Evolutionary conservation across 2,797 vertebrate species (phyloP).

Genomic region (Eulemur coronatus): DNA sequence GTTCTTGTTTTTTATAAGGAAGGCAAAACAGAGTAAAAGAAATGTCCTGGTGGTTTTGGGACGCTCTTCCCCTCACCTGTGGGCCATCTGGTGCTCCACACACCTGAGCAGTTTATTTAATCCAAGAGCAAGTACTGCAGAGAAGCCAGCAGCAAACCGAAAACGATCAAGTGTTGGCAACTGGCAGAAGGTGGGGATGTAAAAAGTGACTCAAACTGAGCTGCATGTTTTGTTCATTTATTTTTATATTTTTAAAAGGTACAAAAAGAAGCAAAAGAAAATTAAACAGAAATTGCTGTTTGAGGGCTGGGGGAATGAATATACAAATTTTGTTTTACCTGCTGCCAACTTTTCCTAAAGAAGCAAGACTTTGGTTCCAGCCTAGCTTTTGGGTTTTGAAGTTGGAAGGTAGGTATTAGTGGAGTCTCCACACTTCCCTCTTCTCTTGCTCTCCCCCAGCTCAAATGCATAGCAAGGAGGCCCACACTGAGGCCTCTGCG

Average conservation of each 20-base stretch:
- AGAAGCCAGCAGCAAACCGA: not conserved
- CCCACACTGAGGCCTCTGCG: constrained; percentile 70
- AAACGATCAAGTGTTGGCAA: not conserved
- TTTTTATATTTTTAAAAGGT: constrained; percentile 28
- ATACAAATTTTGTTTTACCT: not conserved
- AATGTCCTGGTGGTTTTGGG: not conserved
- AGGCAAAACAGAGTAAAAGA: not conserved
- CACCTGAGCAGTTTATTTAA: not conserved
- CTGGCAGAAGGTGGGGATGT: not conserved
- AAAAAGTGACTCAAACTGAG: not conserved
- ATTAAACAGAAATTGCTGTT: not conserved
- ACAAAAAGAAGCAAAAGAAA: not conserved
- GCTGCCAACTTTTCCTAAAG: not conserved
- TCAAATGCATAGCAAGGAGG: constrained; percentile 61
- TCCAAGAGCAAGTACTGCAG: not conserved
- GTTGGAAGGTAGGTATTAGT: not conserved
- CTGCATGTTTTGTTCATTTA: not conserved
- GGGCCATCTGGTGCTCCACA: not conserved
- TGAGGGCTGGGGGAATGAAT: not conserved
- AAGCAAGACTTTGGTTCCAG: not conserved
- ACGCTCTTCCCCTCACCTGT: not conserved
- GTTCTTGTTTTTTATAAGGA: not conserved
- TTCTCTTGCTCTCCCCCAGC: constrained; percentile 26
- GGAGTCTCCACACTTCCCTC: not conserved
- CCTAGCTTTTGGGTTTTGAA: not conserved